Base-by-base conservation (phyloP, 2,888 invertebrate species). In the Eucera pruinosa region DNA sequence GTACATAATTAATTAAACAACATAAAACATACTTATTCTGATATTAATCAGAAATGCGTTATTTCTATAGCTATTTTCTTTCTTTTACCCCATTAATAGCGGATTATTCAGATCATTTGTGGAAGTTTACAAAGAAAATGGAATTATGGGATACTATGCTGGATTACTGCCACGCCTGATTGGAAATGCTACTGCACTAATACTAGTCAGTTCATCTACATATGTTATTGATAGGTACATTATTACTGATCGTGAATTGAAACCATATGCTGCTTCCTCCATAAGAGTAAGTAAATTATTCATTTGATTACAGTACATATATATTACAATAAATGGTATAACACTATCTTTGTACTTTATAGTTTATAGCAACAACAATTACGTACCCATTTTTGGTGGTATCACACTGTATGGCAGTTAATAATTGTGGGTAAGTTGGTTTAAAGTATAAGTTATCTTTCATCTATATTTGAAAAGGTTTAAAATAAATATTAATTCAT, bases 351-450 rank as follows among this genome's bases (percentile, higher is more conserved):
- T 48, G 39, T 55, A 39, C 5, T 90, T 89, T 83, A 84, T 93
- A 94, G 94, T 96, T 98, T 91, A 93, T 97, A 62, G 96, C 97
- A 72, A 95, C 96, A 78, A 96, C 97, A 68, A 89, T 97, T 78
- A 96, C 97, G n/a, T 99, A 99, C 93, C 98, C 98, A 23, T 95
- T 98, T 90, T 95, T 96, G 91, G 96, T 99, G 73, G 97, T 98
- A 0, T 96, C 97, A 13, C 97, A 97, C 72, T 97, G 98, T 88
- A 98, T 98, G 97, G 95, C 96, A 73, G 96, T 98, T 11, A 96
- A 96, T 75, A 96, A 97, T 75, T 96, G 96, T 18, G 95, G 95
- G 94, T 95, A 90, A 91, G 92, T 57, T 61, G 0, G 39, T 48
- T 27, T 69, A 11, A 58, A 55, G 48, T 33, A 23, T 18, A 15